A percentile compares a stretch with the other conserved stretches of the same genome.
Conservation (phyloP, 2,888 invertebrate species). For the Drosophila pseudotakahashii region DNA sequence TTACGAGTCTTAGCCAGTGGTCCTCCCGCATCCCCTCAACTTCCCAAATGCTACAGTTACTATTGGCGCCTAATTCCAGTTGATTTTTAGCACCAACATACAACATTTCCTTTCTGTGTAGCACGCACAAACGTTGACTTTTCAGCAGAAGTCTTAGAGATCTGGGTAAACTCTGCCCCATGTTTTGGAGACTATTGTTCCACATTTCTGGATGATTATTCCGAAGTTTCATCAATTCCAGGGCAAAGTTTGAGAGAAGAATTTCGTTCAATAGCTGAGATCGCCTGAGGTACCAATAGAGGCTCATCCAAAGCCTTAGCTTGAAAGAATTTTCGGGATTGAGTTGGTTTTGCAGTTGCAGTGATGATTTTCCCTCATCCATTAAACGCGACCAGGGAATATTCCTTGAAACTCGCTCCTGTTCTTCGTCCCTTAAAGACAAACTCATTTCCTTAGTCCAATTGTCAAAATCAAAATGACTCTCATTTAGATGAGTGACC, state of each 20-base stretch:
- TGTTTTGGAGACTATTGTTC: constrained; percentile 57
- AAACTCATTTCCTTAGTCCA: constrained; percentile 45
- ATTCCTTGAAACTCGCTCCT: constrained; percentile 54
- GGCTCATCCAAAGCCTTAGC: constrained; percentile 56
- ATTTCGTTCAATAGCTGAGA: constrained; percentile 18
- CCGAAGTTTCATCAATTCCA: constrained; percentile 45
- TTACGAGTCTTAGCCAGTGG: constrained; percentile 42
- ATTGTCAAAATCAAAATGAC: constrained; percentile 33
- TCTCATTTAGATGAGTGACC: constrained; percentile 15
- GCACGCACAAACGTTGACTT: constrained; percentile 58
- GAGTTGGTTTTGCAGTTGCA: constrained; percentile 34
- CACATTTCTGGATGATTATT: not conserved
- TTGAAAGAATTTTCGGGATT: constrained; percentile 52
- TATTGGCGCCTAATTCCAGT: constrained; percentile 52
- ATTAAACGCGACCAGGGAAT: constrained; percentile 32
- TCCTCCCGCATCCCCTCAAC: not conserved
- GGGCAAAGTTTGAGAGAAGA: constrained; percentile 54
- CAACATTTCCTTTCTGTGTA: constrained; percentile 45
- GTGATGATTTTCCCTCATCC: not conserved
- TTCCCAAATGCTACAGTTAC: constrained; percentile 59
- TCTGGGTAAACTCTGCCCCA: constrained; percentile 62
- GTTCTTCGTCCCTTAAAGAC: constrained; percentile 25
- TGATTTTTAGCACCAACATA: constrained; percentile 23
- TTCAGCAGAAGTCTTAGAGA: constrained; percentile 43
- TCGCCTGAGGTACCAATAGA: constrained; percentile 59